Evolutionary conservation across 2,888 invertebrate species (phyloP).

Genomic region (Eupsilia transversa): DNA sequence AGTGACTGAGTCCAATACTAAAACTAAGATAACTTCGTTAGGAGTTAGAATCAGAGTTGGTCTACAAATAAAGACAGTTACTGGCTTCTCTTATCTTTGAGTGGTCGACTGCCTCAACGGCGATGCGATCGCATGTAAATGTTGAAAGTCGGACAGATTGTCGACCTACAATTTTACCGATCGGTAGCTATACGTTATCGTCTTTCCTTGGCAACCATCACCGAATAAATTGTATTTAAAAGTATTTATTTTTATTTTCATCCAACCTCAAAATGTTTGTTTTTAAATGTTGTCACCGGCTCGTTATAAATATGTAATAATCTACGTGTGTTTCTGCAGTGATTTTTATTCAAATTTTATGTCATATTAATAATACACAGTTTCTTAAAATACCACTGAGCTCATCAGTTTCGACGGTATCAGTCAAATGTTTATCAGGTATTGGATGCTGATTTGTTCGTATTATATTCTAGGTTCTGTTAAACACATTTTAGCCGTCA

Average conservation of each 20-base stretch:
- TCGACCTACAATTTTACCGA: conserved; percentile 68
- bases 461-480: neutral
- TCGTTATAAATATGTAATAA: conserved; percentile 53
- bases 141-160: conserved; percentile 66
- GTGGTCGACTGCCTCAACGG: conserved; percentile 47
- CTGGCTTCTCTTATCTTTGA: conserved; percentile 60
- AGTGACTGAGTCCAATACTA: conserved; percentile 39
- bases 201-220: conserved; percentile 65
- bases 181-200: conserved; percentile 64
- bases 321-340: conserved; percentile 29
- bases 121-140: conserved; percentile 64
- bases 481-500: neutral
- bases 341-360: neutral
- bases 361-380: neutral
- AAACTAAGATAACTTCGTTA: conserved; percentile 57
- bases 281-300: conserved; percentile 37
- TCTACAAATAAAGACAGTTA: conserved; percentile 59
- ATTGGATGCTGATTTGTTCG: no score
- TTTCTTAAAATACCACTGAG: neutral
- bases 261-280: conserved; percentile 58
- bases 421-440: neutral
- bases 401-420: neutral
- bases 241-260: conserved; percentile 61
- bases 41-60: conserved; percentile 31
- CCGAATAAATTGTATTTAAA: conserved; percentile 61